These are phyloP conservation scores for Zoanthus solanderi DNA, from an alignment of 92 coral and sea anemone species.

Conservation along the genomic window DNA sequence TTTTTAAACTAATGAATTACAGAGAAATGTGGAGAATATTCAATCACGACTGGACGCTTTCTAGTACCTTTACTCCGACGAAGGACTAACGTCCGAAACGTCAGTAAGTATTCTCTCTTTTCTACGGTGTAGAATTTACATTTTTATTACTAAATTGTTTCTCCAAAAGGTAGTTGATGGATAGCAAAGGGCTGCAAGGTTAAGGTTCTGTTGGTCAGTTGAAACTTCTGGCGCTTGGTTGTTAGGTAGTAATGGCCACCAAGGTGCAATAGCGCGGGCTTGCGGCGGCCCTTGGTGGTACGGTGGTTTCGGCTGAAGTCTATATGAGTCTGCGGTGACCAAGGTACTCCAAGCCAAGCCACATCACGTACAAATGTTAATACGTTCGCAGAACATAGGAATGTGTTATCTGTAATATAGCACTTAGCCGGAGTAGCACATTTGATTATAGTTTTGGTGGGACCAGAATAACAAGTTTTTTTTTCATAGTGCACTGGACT, in stretches of 20 bases:
- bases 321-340: conserved; percentile 13
- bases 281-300: conserved; percentile 1
- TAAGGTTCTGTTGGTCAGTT: conserved; percentile 17
- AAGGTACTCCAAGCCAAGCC: conserved; percentile 36
- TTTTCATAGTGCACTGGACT: neutral
- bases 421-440: conserved; percentile 3
- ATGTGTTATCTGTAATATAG: conserved; percentile 12
- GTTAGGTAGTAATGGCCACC: conserved; percentile 40
- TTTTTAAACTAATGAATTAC: too few species aligned
- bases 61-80: too few species aligned
- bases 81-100: too few species aligned
- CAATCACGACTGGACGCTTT: too few species aligned
- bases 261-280: conserved; percentile 32
- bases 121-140: too few species aligned
- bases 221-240: conserved; percentile 17
- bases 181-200: conserved; percentile 11
- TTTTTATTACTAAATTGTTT: neutral
- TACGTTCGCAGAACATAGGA: conserved; percentile 30
- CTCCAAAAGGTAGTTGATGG: conserved; percentile 21
- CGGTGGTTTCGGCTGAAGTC: conserved; percentile 16
- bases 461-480: conserved; percentile 33
- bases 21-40: too few species aligned
- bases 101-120: too few species aligned
- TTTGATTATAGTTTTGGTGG: conserved; percentile 5
- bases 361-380: conserved; percentile 3